Evolutionary conservation across 2,888 invertebrate genomes (phyloP).

Genomic region (Teleiodes luculella): DNA sequence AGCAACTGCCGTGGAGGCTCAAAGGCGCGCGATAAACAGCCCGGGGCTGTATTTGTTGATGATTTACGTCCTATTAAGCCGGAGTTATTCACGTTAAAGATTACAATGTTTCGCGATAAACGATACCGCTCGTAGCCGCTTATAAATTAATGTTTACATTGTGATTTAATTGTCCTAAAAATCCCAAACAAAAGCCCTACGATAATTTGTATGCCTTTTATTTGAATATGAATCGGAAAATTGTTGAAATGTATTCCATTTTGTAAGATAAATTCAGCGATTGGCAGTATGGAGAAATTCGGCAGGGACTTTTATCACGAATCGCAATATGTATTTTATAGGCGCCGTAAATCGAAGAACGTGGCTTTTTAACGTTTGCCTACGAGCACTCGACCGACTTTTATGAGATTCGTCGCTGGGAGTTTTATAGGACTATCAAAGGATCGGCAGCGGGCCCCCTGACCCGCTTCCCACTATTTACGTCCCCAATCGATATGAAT

Average conservation of each 20-base stretch:
- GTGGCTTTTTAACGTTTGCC: conserved; percentile 74
- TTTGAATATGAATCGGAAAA: not conserved
- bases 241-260: conserved; percentile 21
- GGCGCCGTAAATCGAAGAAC: conserved; percentile 70
- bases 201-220: conserved; percentile 1
- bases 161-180: conserved; percentile 5
- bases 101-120: conserved; percentile 18
- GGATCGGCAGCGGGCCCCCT: conserved; percentile 41
- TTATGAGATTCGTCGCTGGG: conserved; percentile 67
- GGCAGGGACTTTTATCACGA: conserved; percentile 68
- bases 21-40: conserved; percentile 9
- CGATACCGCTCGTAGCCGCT: conserved; percentile 11
- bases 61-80: conserved; percentile 25
- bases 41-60: conserved; percentile 21
- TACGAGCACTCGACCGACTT: conserved; percentile 64
- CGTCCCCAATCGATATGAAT: conserved; percentile 49
- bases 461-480: conserved; percentile 48
- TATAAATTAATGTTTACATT: conserved; percentile 15
- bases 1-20: conserved; percentile 16
- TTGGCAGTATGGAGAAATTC: conserved; percentile 61
- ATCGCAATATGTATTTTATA: conserved; percentile 78
- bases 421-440: conserved; percentile 60
- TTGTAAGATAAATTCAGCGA: conserved; percentile 51
- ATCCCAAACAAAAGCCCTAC: not conserved
- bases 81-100: conserved; percentile 22